Evolutionary conservation across 2,797 vertebrate species (phyloP).

Genomic region (Champsocephalus gunnari): DNA sequence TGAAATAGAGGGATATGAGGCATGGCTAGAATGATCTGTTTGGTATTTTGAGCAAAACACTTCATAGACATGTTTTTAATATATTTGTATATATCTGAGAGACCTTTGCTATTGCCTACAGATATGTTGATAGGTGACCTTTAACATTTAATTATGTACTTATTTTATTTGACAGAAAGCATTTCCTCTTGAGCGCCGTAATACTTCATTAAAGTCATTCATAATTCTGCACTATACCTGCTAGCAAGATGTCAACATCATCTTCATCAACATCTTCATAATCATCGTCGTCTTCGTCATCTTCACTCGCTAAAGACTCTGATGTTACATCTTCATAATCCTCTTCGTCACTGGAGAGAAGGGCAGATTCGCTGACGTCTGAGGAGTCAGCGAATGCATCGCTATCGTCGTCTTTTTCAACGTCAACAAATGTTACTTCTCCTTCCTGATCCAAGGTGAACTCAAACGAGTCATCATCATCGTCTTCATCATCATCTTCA

Average conservation of each 20-base stretch:
- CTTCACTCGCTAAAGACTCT: slow-evolving; percentile 25
- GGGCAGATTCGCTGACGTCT: too few relatives aligned
- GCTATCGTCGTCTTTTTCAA: slow-evolving; percentile 4
- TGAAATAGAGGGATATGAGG: too few relatives aligned
- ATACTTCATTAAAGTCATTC: too few relatives aligned
- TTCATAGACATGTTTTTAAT: too few relatives aligned
- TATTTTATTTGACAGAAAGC: too few relatives aligned
- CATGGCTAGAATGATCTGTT: too few relatives aligned
- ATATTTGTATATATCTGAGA: too few relatives aligned
- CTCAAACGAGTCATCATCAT: slow-evolving; percentile 45
- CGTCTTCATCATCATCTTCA: slow-evolving; percentile 44
- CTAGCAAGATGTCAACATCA: slow-evolving; percentile 44
- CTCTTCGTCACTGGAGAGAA: not conserved
- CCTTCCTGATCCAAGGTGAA: slow-evolving; percentile 37
- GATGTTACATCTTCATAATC: slow-evolving; percentile 9
- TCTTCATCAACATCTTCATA: slow-evolving; percentile 41
- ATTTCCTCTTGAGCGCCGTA: too few relatives aligned
- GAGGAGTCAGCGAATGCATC: not conserved
- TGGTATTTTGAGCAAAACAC: too few relatives aligned
- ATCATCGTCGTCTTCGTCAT: slow-evolving; percentile 19
- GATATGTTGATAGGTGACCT: too few relatives aligned
- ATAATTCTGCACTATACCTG: slow-evolving; percentile 54
- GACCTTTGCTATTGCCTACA: too few relatives aligned
- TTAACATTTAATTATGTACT: too few relatives aligned
- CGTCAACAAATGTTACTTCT: not conserved